These are phyloP conservation scores for Plestiodon gilberti DNA, from an alignment of 2,113 vertebrate species.

Conservation along the genomic window DNA sequence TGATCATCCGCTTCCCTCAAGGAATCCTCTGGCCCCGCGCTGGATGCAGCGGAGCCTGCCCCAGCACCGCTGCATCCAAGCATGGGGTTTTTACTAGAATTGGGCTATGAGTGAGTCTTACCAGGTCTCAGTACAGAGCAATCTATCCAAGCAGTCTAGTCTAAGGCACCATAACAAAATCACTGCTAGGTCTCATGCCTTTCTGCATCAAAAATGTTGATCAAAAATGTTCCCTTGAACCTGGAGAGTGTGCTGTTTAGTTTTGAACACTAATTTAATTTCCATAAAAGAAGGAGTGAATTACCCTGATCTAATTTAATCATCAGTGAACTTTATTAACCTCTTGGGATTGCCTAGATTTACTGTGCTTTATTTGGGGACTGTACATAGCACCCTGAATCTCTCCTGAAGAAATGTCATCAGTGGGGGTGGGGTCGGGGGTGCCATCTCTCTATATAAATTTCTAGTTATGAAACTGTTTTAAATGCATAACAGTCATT, in stretches of 20 bases:
- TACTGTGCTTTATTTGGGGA: conserved; percentile 63
- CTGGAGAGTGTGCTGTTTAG: conserved; percentile 52
- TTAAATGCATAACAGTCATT: not conserved
- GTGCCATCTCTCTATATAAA: not conserved
- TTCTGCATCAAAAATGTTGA: conserved; percentile 58
- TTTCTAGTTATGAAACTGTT: not conserved
- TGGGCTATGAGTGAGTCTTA: too few species aligned
- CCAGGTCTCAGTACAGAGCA: not conserved
- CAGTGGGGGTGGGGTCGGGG: not conserved
- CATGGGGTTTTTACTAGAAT: too few species aligned
- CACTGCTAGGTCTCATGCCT: conserved; percentile 36
- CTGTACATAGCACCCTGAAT: not conserved
- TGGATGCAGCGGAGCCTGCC: too few species aligned
- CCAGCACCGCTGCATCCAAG: too few species aligned
- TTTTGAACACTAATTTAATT: conserved; percentile 72
- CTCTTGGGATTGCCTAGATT: conserved; percentile 54
- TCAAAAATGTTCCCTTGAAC: conserved; percentile 51
- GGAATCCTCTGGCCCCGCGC: too few species aligned
- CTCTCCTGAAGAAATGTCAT: conserved; percentile 35
- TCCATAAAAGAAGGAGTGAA: conserved; percentile 59
- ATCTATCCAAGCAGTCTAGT: conserved; percentile 14
- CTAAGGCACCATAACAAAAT: not conserved
- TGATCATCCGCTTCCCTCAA: too few species aligned
- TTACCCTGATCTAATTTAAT: conserved; percentile 74
- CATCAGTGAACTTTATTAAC: conserved; percentile 71